Percentiles rank a stretch among this genome's conserved stretches.
phyloP scores from a whole-genome alignment of 1,140 invertebrate species.

The Drosophila orosa region DNA sequence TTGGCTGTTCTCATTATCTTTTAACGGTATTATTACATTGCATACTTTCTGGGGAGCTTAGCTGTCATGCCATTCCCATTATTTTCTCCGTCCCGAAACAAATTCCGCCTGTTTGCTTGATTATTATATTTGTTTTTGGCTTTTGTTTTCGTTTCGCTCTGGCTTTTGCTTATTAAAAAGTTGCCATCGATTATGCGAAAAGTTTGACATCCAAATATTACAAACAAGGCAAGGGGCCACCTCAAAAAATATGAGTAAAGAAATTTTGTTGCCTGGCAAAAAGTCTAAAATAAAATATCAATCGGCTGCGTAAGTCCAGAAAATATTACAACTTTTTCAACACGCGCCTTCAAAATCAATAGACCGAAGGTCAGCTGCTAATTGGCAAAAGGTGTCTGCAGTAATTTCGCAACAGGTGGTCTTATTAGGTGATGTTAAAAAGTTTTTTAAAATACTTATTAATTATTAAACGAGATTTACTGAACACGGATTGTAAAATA shows the following conservation, averaged over 20 bases:
- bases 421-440: background rate
- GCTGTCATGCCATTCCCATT: constrained; percentile 34
- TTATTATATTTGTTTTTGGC: constrained; percentile 62
- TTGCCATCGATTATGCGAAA: constrained; percentile 62
- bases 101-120: constrained; percentile 59
- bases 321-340: background rate
- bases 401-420: background rate
- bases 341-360: constrained; percentile 26
- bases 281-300: background rate
- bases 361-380: constrained; percentile 1
- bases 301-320: constrained; percentile 1
- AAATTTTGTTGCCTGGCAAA: constrained; percentile 28
- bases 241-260: background rate
- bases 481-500: background rate
- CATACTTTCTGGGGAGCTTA: constrained; percentile 54
- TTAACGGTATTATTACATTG: constrained; percentile 77
- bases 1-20: constrained; percentile 66
- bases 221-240: background rate
- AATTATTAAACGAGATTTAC: background rate
- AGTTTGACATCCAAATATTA: constrained; percentile 48
- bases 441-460: too few relatives aligned
- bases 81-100: constrained; percentile 24
- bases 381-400: constrained; percentile 3
- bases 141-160: constrained; percentile 39
- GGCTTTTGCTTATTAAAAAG: constrained; percentile 73